phyloP scores from a whole-genome alignment of 2,888 invertebrate species.

The Tenthredo distinguenda region DNA sequence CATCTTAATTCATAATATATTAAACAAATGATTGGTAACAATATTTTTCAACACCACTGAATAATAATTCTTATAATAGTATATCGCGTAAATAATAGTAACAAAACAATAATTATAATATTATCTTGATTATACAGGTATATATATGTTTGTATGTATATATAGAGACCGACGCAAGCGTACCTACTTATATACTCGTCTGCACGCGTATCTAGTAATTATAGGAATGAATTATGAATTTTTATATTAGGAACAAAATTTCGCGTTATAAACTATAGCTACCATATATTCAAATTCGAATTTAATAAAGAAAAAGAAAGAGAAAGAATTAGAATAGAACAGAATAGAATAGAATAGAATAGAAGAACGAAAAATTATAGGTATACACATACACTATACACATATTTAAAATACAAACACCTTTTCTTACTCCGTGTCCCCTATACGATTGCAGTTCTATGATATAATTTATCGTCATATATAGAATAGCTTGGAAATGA shows the following conservation, averaged over 20 bases:
- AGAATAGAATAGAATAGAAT: background rate
- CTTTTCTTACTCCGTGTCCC: background rate
- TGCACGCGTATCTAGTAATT: background rate
- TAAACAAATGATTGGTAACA: conserved; percentile 48
- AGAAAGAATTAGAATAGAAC: background rate
- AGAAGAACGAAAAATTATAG: conserved; percentile 4
- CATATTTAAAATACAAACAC: background rate
- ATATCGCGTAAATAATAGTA: conserved; percentile 28
- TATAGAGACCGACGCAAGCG: conserved; percentile 39
- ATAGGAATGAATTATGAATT: conserved; percentile 44
- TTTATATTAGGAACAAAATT: conserved; percentile 43
- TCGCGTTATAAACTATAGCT: background rate
- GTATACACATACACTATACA: background rate
- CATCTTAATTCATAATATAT: conserved; percentile 9
- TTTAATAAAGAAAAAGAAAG: background rate
- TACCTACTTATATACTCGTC: background rate
- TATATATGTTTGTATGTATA: background rate
- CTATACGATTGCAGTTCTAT: background rate
- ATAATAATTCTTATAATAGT: conserved; percentile 9
- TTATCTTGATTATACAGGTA: background rate
- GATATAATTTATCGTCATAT: background rate
- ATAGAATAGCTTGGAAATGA: background rate
- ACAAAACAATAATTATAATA: conserved; percentile 3
- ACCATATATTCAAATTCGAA: conserved; percentile 8
- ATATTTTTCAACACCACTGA: conserved; percentile 47